Evolutionary conservation across 2,888 invertebrate genomes (phyloP).

Genomic region (Pediacus dermestoides): DNA sequence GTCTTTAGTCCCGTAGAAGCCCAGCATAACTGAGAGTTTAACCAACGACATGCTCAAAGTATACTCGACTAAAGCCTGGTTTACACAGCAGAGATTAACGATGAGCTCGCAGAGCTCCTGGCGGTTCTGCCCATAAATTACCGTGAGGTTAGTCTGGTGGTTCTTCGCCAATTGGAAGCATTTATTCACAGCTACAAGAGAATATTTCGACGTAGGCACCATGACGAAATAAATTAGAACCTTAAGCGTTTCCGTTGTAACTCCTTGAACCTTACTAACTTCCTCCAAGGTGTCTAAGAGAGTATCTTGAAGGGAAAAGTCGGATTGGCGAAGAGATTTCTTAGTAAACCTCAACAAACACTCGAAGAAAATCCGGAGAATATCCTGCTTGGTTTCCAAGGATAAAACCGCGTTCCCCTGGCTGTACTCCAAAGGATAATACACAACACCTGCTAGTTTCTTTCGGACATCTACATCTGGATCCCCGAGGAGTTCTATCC

Average conservation of each 20-base stretch:
- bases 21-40: conserved; percentile 64
- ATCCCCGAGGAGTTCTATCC: conserved; percentile 48
- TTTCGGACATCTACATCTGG: conserved; percentile 39
- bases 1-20: conserved; percentile 65
- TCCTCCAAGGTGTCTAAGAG: conserved; percentile 55
- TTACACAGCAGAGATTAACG: conserved; percentile 58
- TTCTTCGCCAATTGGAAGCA: conserved; percentile 57
- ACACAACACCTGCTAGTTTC: conserved; percentile 43
- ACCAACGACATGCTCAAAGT: conserved; percentile 58
- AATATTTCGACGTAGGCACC: conserved; percentile 58
- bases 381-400: conserved; percentile 45
- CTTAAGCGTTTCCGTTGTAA: conserved; percentile 45
- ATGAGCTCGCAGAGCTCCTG: conserved; percentile 57
- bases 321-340: conserved; percentile 52
- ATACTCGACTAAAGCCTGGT: conserved; percentile 55
- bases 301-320: conserved; percentile 55
- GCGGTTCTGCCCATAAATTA: conserved; percentile 61
- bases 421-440: conserved; percentile 37
- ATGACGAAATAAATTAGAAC: conserved; percentile 61
- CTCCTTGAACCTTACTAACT: conserved; percentile 40
- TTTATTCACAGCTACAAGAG: conserved; percentile 57
- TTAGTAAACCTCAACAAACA: conserved; percentile 51
- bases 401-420: conserved; percentile 31
- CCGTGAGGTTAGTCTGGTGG: conserved; percentile 55
- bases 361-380: conserved; percentile 49